Evolutionary conservation across 2,797 vertebrate species (phyloP), one percentile per base, ranked within the genome.

Genomic region (Leptoclinus maculatus): DNA sequence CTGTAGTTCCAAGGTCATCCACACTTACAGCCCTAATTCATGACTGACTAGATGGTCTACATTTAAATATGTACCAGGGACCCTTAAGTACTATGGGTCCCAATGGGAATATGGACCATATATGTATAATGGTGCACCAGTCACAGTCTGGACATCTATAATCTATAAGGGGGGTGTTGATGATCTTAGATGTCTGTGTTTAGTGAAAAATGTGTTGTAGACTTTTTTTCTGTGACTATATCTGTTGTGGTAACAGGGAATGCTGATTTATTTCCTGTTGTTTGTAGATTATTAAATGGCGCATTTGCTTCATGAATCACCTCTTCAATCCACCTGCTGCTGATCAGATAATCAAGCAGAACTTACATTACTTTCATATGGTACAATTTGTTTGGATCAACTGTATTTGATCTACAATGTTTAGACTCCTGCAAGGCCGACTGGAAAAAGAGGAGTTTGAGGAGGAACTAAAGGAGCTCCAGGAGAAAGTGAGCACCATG

Each of bases 381-480:
- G 2, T 47, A 13, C 10, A 4, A 13, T 69, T 39, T 43, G 16
- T 62, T 83, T 17, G 29, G 16, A 70, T 69, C 8, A 59, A 2
- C 38, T 57, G 49, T 74, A 32, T 70, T 2, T 76, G 23, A 66
- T 67, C 2, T n/a, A 13, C 2, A n/a, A 49, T 73, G 78, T 58
- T 79, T 87, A 99, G 98, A 88, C 93, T 99, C 74, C 83, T 99
- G 66, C 97, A 98, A 92, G 81, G 94, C 56, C 96, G 96, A 69
- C 87, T 97, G 91, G 98, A 99, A 87, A 97, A 97, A 83, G 98
- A 99, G 16, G 98, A 99, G 80, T 93, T 94, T 36, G 98, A 99
- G 79, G 98, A 99, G 51, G 97, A 98, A 74, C 82, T 98, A 53
- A 96, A 94, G 71, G 97, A 98, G 83, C 91, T 96, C 32, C 90